A percentile compares a stretch with the other conserved stretches of the same genome.
Evolutionary conservation across 2,888 invertebrate species (phyloP).

Genomic region (Hydrotaea cyrtoneurina): DNA sequence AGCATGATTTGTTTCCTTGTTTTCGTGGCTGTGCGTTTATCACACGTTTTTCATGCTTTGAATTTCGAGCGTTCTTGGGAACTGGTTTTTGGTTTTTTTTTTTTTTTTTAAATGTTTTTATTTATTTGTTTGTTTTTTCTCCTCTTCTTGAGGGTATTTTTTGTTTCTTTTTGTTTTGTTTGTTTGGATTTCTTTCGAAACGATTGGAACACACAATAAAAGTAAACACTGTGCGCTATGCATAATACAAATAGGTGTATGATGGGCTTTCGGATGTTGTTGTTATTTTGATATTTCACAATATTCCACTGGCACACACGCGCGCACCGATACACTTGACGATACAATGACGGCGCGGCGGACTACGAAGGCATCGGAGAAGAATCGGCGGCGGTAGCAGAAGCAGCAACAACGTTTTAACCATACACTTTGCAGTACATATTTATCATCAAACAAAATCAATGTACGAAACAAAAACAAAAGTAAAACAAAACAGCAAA

Average conservation of each 20-base stretch:
- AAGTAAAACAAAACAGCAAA: neutral
- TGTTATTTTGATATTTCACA: slow-evolving; percentile 53
- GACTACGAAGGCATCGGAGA: neutral
- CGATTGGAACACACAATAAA: neutral
- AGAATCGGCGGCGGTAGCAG: neutral
- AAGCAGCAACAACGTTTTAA: slow-evolving; percentile 11
- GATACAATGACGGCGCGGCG: neutral
- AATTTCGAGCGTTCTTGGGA: slow-evolving; percentile 2
- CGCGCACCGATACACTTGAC: slow-evolving; percentile 9
- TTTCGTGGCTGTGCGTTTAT: neutral
- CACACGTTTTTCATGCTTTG: slow-evolving; percentile 4
- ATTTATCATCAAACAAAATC: slow-evolving; percentile 36
- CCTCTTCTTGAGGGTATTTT: neutral
- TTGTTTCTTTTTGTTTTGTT: neutral
- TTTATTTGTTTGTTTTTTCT: neutral
- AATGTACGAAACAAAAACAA: neutral
- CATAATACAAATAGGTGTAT: slow-evolving; percentile 1
- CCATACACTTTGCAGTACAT: slow-evolving; percentile 16
- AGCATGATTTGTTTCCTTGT: slow-evolving; percentile 15
- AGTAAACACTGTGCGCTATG: neutral
- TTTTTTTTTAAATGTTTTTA: neutral
- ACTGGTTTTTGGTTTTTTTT: neutral
- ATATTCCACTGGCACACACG: neutral
- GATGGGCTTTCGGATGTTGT: neutral
- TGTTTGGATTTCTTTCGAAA: slow-evolving; percentile 24